Evolutionary conservation across 1,140 invertebrate species (phyloP), one percentile per base, ranked within the genome.

Genomic region (Mizuhopecten yessoensis): DNA sequence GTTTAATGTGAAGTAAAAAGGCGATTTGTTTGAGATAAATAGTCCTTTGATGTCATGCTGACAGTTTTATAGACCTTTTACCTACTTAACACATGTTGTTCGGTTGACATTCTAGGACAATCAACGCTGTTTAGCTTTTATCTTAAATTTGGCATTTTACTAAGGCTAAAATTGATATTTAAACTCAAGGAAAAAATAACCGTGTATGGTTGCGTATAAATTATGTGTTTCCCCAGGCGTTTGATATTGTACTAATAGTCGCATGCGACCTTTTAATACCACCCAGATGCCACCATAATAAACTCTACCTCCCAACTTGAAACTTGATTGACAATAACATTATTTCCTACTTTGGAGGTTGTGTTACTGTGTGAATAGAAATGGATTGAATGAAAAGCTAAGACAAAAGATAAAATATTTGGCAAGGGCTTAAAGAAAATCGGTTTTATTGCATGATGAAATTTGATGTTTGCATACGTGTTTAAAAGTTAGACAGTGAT

Each of bases 101-200:
- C 57, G 57, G n/a, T 29, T 75, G 57, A 75, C 57, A 75, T 75
- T 75, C 29, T 75, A 75, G 57, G 57, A 75, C 57, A 75, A 75
- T 75, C 57, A 75, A 75, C 0, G 17, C 1, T 75, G 5, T n/a
- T 75, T 75, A 23, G 57, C 57, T 75, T 75, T 75, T 75, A 75
- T 75, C 57, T 75, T 75, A 75, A n/a, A 75, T n/a, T 75, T 75
- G 57, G 57, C 57, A 75, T 75, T 75, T 45, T 75, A 75, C 57
- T 75, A 29, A 5, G 57, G 57, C 57, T 9, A 75, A 75, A 7
- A 29, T 75, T 75, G 57, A 75, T 75, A 75, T 75, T 75, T 75
- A 75, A 75, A 75, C 57, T 75, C n/a, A 75, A 75, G 57, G 57
- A n/a, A 29, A n/a, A 75, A 11, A 3, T n/a, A 75, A n/a, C 57